phyloP scores from a whole-genome alignment of 2,888 invertebrate species.

The Sialis fuliginosa region DNA sequence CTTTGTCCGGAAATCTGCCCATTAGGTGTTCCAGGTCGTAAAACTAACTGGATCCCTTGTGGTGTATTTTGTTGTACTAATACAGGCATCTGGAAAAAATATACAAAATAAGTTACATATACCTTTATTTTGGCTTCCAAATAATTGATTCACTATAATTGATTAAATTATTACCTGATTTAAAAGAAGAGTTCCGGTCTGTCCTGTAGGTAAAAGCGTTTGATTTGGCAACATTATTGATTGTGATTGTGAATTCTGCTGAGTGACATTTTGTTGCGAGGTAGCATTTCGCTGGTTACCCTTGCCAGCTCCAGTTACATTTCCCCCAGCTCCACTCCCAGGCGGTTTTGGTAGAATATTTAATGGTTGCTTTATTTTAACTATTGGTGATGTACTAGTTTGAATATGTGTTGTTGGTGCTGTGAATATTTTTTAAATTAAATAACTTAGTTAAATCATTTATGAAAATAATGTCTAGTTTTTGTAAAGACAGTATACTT shows the following conservation, averaged over 20 bases:
- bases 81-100: slow-evolving; percentile 27
- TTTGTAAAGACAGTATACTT: neutral
- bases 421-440: neutral
- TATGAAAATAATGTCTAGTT: neutral
- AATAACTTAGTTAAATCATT: neutral
- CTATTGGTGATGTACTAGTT: slow-evolving; percentile 21
- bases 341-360: slow-evolving; percentile 28
- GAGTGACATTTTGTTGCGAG: neutral
- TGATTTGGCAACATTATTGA: slow-evolving; percentile 4
- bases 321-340: slow-evolving; percentile 21
- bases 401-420: slow-evolving; percentile 8
- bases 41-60: slow-evolving; percentile 51
- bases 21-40: slow-evolving; percentile 40
- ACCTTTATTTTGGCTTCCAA: no score
- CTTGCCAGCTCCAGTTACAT: slow-evolving; percentile 20
- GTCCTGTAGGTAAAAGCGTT: slow-evolving; percentile 24
- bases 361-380: slow-evolving; percentile 26
- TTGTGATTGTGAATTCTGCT: neutral
- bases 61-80: slow-evolving; percentile 43
- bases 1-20: slow-evolving; percentile 18
- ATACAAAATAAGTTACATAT: neutral
- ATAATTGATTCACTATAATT: no score
- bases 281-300: slow-evolving; percentile 15
- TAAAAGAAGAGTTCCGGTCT: slow-evolving; percentile 19
- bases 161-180: slow-evolving; percentile 23